Conservation (phyloP, 2,888 invertebrate genomes). For the Pyralis farinalis region DNA sequence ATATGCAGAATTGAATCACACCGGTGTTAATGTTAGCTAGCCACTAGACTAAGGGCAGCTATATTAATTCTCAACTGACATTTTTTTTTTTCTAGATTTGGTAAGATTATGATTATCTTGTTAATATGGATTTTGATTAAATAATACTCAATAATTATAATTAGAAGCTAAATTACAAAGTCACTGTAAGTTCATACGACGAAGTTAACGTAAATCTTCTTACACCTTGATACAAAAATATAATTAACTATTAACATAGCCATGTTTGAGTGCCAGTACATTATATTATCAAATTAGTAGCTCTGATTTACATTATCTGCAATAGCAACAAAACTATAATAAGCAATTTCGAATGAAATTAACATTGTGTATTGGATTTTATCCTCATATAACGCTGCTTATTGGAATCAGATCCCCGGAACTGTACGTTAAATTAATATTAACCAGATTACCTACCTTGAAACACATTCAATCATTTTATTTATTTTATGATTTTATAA, state of each 20-base stretch:
- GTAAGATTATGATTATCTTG: too few species aligned
- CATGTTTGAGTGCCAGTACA: background rate
- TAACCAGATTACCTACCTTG: slow-evolving; percentile 20
- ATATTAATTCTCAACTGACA: too few species aligned
- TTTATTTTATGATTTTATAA: background rate
- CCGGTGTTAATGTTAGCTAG: too few species aligned
- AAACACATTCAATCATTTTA: background rate
- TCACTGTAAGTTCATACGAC: too few species aligned
- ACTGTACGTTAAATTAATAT: slow-evolving; percentile 58
- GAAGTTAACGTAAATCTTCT: too few species aligned
- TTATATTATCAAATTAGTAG: background rate
- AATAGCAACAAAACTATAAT: slow-evolving; percentile 23
- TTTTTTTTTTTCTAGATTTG: too few species aligned
- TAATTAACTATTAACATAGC: background rate
- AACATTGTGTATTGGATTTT: slow-evolving; percentile 42
- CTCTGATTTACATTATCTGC: background rate
- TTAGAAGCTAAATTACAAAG: too few species aligned
- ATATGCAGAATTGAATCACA: too few species aligned
- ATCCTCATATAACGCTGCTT: slow-evolving; percentile 52
- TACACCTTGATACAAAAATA: too few species aligned
- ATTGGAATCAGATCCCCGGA: slow-evolving; percentile 65
- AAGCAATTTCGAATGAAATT: slow-evolving; percentile 33
- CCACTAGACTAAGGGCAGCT: too few species aligned
- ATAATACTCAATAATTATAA: too few species aligned
- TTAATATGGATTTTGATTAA: too few species aligned